These are phyloP conservation scores for Stictonetta naevosa DNA, from an alignment of 2,113 vertebrate species.

Conservation along the genomic window DNA sequence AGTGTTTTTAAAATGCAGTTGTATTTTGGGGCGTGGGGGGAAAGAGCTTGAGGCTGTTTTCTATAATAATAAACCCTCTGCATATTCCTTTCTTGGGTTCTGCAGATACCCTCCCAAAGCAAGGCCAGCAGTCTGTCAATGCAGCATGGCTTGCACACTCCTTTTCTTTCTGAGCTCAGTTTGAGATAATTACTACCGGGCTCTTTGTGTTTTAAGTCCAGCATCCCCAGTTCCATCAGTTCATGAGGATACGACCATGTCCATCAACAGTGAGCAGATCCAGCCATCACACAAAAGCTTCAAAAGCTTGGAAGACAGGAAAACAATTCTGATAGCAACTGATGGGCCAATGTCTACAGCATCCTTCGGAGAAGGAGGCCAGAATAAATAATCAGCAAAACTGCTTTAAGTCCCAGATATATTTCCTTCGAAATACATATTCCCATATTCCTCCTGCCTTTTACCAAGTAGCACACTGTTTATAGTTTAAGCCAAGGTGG, in stretches of 20 bases:
- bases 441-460: not conserved
- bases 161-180: not conserved
- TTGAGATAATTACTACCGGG: not conserved
- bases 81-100: not conserved
- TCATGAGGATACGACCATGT: not conserved
- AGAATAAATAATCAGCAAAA: not conserved
- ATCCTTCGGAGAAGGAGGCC: not conserved
- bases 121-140: not conserved
- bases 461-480: not conserved
- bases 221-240: not conserved
- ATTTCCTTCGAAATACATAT: not conserved
- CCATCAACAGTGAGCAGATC: not conserved
- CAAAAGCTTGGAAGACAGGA: not conserved
- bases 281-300: not conserved
- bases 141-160: not conserved
- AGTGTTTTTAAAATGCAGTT: not conserved
- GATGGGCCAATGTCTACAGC: not conserved
- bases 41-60: not conserved
- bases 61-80: not conserved
- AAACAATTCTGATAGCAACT: not conserved
- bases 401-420: not conserved
- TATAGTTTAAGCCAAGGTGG: not conserved
- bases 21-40: not conserved
- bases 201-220: not conserved
- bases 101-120: not conserved